Base-by-base conservation (phyloP, 2,797 vertebrate species). In the Sciurus carolinensis region DNA sequence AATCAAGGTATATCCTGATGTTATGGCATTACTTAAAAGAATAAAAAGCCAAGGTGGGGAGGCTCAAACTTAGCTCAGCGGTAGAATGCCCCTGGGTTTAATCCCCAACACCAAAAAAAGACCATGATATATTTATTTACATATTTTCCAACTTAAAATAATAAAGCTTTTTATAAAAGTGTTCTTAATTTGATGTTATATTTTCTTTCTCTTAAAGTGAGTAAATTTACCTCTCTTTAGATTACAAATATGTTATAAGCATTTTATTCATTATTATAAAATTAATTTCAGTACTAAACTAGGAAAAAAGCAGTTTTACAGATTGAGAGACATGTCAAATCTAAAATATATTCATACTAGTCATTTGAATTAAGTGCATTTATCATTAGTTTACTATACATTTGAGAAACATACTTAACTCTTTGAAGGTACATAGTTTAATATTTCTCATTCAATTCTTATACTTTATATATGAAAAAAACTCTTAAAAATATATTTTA, bases 141-240 rank as follows among this genome's bases (percentile, higher is more conserved):
- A 17, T n/a, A 20, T 80, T 75, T 20, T 57, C n/a, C 83, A 73
- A 91, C 9, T 77, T 73, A n/a, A 1, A n/a, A 3, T 24, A 62
- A 81, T 62, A 92, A 67, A 4, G 0, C 5, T 11, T 72, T 59
- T 87, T 73, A 75, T 47, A 9, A 14, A 87, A 0, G 1, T 62
- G 67, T 81, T 76, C n/a, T 85, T 22, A 82, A 90, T 73, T 73
- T 76, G 15, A 59, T 82, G 7, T 66, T 76, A 15, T 30, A 39
- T 84, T 79, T 67, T 13, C 76, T 42, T 87, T 3, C 10, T 87
- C 15, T 75, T 15, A 83, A 26, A 11, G 5, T 72, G 20, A 14
- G 36, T 73, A 90, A 90, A 90, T 90, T 81, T 76, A 89, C n/a
- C 47, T 77, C 30, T 87, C 77, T 39, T 83, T 26, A 66, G 47